Evolutionary conservation across 2,113 vertebrate species (phyloP), one percentile per base, ranked within the genome.

Genomic region (Odontesthes bonariensis): DNA sequence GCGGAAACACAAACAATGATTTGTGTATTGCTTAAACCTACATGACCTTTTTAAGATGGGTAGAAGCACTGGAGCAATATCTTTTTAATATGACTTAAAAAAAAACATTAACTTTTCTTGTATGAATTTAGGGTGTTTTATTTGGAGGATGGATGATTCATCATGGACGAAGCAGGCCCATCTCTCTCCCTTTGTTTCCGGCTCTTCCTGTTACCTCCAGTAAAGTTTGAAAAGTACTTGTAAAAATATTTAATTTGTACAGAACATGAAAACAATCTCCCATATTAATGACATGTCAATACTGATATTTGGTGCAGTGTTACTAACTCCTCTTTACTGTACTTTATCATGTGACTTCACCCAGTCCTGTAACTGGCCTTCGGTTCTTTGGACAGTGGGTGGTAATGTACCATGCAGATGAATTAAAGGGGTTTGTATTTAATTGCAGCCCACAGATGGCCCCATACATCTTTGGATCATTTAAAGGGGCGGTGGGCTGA

Each of bases 371-470:
- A 67, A 76, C 76, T 69, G 71, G 82, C 79, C 81, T 75, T 49
- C 74, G 61, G 77, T 64, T 68, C 73, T 72, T 75, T 78, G 79
- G 86, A 83, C 63, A 58, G 69, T 74, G 78, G 67, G 77, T 33
- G 84, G 80, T 86, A 88, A 91, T 87, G 90, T 90, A 88, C 86
- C 91, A 87, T 88, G 86, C 84, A 80, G 82, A 81, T 71, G 85
- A 91, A 91, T 92, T 91, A 92, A 90, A 89, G 81, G 85, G 88
- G 82, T 61, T 79, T 71, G 72, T 82, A 82, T 92, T 92, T 91
- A 92, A 92, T 91, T 92, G 91, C 35, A 69, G 77, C 83, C 83
- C 85, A 72, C 90, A 90, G 88, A 91, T 92, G 89, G 86, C 86
- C 88, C 84, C 88, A 77, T 91, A 84, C 86, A 86, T 90, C 90